Base-by-base conservation (phyloP, 23 tunicate species). In the Trididemnum clinides region DNA sequence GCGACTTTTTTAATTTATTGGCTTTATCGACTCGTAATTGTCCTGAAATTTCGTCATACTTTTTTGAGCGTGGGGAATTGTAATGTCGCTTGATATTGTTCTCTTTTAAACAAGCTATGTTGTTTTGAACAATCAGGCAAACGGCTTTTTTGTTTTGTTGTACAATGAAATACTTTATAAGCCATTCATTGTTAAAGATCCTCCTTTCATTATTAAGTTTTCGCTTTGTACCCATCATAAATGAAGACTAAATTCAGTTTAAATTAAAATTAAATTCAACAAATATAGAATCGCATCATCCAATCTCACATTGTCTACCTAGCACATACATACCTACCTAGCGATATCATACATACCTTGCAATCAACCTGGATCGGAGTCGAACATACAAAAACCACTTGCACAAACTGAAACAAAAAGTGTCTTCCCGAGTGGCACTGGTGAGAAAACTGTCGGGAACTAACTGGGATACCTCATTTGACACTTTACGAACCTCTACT, bases 11-110 rank as follows among this genome's bases (percentile, higher is more conserved):
- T n/a, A 70, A 30, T 37, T 70, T 70, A 70, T 70, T 70, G 36
- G 77, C 77, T 70, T 70, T 70, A n/a, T 70, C 77, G 3, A 70
- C 38, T 70, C 77, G 77, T n/a, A 70, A 33, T 70, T 70, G 39
- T 32, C 81, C 81, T 18, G 59, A 74, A 74, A 74, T 37, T 37
- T 26, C 81, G 59, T 74, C 81, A 74, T 36, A 74, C 34, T 74
- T 44, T 70, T 70, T 31, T 23, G 58, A 20, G 28, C 38, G 81
- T 19, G 38, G 26, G 6, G 81, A 74, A 7, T 74, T 39, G 81
- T 74, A 74, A 25, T 74, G 81, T 4, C 81, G 81, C 34, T 74
- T 74, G 28, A 74, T 74, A 39, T 74, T 74, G 25, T 22, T 36
- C 25, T 74, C 81, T 39, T 74, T 74, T 10, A 36, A 26, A 39